A percentile compares a stretch with the other conserved stretches of the same genome.
Conservation (phyloP, 2,888 invertebrate species). For the Volucella inanis region DNA sequence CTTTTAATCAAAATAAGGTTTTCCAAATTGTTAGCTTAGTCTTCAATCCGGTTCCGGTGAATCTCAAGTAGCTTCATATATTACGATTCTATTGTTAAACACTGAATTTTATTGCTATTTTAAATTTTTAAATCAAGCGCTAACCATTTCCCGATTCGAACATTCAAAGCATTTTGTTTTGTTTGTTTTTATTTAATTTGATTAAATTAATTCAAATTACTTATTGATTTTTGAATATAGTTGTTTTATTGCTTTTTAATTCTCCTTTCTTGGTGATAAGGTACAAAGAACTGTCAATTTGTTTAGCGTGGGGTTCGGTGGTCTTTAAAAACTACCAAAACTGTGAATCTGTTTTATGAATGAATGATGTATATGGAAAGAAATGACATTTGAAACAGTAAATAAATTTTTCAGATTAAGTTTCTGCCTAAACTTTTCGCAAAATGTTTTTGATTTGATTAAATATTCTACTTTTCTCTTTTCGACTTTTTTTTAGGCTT, state of each 20-base stretch:
- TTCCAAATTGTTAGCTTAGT: not conserved
- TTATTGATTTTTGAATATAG: conserved; percentile 2
- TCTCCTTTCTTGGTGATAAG: not conserved
- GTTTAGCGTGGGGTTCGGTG: conserved; percentile 1
- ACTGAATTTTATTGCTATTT: conserved; percentile 11
- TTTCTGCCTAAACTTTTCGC: no score
- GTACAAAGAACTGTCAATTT: not conserved
- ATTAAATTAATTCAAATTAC: conserved; percentile 33
- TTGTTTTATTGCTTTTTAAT: conserved; percentile 6
- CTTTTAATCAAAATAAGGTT: no score
- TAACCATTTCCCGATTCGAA: not conserved
- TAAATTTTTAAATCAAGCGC: conserved; percentile 8
- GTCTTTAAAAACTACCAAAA: not conserved
- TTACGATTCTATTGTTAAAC: not conserved
- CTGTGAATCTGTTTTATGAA: not conserved
- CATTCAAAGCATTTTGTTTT: conserved; percentile 2
- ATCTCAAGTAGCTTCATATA: not conserved
- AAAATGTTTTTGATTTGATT: no score
- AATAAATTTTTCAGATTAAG: no score
- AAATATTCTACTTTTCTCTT: no score
- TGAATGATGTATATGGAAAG: not conserved
- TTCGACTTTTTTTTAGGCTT: no score
- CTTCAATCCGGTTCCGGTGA: conserved; percentile 16
- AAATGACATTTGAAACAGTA: no score
- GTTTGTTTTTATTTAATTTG: not conserved